These are phyloP conservation scores for Hippocampus barbouri DNA, from an alignment of 2,113 vertebrate species.

Conservation along the genomic window DNA sequence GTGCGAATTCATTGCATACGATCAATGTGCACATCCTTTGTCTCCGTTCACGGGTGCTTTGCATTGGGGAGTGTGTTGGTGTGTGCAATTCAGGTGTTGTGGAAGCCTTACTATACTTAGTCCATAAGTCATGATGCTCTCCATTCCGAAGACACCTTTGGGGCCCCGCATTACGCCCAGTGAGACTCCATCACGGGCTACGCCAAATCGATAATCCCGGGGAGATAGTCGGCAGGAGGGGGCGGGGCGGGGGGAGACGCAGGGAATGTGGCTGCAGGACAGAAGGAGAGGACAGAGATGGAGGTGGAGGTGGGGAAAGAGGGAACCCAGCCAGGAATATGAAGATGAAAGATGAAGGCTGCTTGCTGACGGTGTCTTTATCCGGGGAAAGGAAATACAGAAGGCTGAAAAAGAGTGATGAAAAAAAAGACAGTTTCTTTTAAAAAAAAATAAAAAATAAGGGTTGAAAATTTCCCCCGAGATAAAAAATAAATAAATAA, in stretches of 20 bases:
- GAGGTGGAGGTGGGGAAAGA: conserved; percentile 13
- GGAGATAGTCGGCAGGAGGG: conserved; percentile 60
- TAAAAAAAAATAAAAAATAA: no score
- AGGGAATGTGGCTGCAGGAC: conserved; percentile 46
- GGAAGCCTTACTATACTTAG: conserved; percentile 63
- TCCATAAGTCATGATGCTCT: conserved; percentile 75
- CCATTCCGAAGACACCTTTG: conserved; percentile 72
- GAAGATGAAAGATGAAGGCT: conserved; percentile 71
- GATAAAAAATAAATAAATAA: no score
- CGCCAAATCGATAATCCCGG: conserved; percentile 71
- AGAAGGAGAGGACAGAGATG: conserved; percentile 39
- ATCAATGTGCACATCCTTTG: conserved; percentile 37
- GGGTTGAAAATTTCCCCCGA: no score
- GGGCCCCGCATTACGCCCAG: conserved; percentile 68
- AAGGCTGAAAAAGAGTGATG: neutral
- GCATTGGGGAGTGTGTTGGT: conserved; percentile 19
- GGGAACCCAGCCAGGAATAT: conserved; percentile 30
- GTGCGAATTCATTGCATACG: neutral
- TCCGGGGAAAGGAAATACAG: conserved; percentile 25
- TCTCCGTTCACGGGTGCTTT: conserved; percentile 20
- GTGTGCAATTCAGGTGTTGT: conserved; percentile 25
- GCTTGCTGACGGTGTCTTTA: conserved; percentile 70
- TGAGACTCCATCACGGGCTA: conserved; percentile 75
- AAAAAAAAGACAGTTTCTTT: no score
- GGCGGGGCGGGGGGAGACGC: conserved; percentile 46